Percentiles rank a stretch among this genome's conserved stretches.
Conservation (phyloP, 37 sponge, comb jelly and placozoan genomes). For the Aplysina aerophoba region DNA sequence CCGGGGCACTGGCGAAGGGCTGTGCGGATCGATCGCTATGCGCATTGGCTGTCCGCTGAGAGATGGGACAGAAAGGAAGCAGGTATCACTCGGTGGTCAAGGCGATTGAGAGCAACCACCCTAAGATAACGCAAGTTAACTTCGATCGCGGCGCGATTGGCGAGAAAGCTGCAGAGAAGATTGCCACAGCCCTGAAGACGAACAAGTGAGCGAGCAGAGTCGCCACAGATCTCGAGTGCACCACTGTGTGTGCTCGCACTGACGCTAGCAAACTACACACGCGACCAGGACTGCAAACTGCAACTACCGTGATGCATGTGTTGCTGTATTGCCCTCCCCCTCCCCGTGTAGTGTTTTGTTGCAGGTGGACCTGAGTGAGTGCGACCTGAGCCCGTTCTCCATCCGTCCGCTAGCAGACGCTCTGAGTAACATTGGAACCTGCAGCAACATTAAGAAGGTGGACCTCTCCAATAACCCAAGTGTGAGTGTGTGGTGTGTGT, state of each 20-base stretch:
- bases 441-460: constrained; percentile 72
- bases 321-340: background rate
- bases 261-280: too few relatives aligned
- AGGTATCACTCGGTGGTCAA: constrained; percentile 33
- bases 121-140: constrained; percentile 44
- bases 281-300: too few relatives aligned
- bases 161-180: constrained; percentile 62
- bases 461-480: constrained; percentile 68
- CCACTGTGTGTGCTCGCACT: too few relatives aligned
- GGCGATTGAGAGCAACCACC: constrained; percentile 52
- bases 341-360: constrained; percentile 54
- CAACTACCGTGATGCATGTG: background rate
- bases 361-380: constrained; percentile 56
- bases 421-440: constrained; percentile 59
- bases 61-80: constrained; percentile 70
- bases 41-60: background rate
- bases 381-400: constrained; percentile 44
- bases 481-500: constrained; percentile 48
- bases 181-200: constrained; percentile 58
- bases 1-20: background rate
- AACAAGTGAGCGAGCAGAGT: constrained; percentile 76
- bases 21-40: background rate
- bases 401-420: constrained; percentile 62
- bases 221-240: too few relatives aligned
- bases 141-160: constrained; percentile 45